A percentile compares a stretch with the other conserved stretches of the same genome.
phyloP scores from a whole-genome alignment of 2,113 vertebrate species.

The Chionodraco myersi region DNA sequence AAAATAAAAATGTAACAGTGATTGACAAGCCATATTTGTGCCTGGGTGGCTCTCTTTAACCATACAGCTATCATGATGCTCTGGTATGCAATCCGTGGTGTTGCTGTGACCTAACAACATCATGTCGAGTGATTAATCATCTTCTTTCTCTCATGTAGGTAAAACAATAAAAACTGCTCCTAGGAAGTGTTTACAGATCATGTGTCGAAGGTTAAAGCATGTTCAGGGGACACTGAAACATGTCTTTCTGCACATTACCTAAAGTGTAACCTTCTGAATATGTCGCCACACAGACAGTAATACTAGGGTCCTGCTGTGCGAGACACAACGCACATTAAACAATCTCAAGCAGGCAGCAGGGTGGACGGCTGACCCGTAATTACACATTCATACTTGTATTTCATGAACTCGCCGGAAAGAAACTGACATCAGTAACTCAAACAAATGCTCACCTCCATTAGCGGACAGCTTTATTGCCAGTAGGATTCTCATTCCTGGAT shows the following conservation, averaged over 20 bases:
- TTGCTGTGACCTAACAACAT: not conserved
- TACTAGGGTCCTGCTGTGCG: not conserved
- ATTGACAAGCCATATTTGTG: too few species aligned
- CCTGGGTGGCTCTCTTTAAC: not conserved
- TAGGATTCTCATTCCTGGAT: conserved; percentile 38
- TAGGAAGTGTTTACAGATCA: not conserved
- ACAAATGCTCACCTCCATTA: conserved; percentile 32
- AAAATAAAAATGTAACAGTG: too few species aligned
- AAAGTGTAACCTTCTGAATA: not conserved
- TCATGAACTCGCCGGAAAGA: conserved; percentile 9
- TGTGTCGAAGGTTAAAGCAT: not conserved
- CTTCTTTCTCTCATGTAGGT: not conserved
- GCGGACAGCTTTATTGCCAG: conserved; percentile 31
- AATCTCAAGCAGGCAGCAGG: conserved; percentile 32
- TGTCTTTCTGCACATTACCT: conserved; percentile 1
- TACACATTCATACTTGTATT: conserved; percentile 34
- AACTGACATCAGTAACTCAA: conserved; percentile 9
- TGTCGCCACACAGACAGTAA: conserved; percentile 22
- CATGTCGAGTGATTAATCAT: not conserved
- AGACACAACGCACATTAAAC: conserved; percentile 43
- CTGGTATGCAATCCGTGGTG: not conserved
- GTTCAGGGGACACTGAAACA: not conserved
- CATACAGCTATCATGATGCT: not conserved
- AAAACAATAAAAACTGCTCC: not conserved
- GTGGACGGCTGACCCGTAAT: conserved; percentile 47